These are phyloP conservation scores for Homarus americanus DNA, from an alignment of 1,140 invertebrate genomes.

Conservation along the genomic window DNA sequence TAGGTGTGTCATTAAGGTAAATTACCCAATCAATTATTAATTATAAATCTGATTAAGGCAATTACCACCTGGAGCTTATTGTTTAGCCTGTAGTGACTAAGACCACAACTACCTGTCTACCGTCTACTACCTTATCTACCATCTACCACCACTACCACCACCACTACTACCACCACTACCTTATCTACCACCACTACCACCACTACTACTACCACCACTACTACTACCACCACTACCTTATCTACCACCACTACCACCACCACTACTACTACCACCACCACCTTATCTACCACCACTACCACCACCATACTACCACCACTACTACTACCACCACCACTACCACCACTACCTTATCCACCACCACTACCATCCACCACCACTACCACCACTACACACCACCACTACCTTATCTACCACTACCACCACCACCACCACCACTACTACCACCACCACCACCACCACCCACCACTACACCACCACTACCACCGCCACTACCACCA, in stretches of 20 bases:
- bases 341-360: background rate
- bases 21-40: no score
- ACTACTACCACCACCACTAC: background rate
- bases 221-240: background rate
- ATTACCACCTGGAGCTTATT: no score
- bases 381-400: background rate
- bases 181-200: background rate
- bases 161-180: background rate
- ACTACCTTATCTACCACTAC: background rate
- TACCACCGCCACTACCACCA: no score
- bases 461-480: background rate
- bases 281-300: no score
- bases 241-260: background rate
- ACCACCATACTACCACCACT: background rate
- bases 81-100: no score
- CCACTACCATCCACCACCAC: background rate
- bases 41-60: no score
- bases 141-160: background rate
- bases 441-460: background rate
- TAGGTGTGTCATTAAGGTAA: no score
- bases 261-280: background rate
- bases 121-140: background rate
- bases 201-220: background rate
- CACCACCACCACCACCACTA: no score
- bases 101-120: no score